These are phyloP conservation scores for Biston betularia DNA, from an alignment of 2,888 invertebrate species.

Conservation along the genomic window DNA sequence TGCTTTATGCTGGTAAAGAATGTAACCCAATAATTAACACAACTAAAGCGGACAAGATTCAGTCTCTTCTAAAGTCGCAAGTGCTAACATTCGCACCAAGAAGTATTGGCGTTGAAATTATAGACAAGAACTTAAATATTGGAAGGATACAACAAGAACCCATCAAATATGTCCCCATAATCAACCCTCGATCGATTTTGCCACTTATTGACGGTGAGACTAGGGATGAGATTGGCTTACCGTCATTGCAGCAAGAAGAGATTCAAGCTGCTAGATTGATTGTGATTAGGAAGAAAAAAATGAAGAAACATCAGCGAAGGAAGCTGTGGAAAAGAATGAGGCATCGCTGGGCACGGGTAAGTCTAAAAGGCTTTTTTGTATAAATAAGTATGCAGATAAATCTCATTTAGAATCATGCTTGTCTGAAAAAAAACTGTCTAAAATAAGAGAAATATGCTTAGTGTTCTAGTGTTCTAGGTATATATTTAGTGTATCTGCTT, in stretches of 20 bases:
- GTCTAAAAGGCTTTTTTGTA: slow-evolving; percentile 26
- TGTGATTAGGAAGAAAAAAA: slow-evolving; percentile 92
- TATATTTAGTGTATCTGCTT: no score
- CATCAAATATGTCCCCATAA: slow-evolving; percentile 72
- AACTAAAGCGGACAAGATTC: slow-evolving; percentile 45
- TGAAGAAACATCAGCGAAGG: slow-evolving; percentile 94
- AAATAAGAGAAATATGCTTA: no score
- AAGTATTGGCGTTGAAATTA: slow-evolving; percentile 69
- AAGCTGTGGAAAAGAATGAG: slow-evolving; percentile 93
- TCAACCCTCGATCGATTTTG: slow-evolving; percentile 76
- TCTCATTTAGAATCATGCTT: no score
- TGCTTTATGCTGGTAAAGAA: slow-evolving; percentile 67
- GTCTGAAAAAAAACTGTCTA: no score
- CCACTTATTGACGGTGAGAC: slow-evolving; percentile 73
- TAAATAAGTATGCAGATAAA: no score
- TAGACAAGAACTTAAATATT: slow-evolving; percentile 56
- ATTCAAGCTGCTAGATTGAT: slow-evolving; percentile 91
- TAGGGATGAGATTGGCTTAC: slow-evolving; percentile 82
- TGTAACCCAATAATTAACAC: slow-evolving; percentile 54
- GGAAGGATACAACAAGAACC: slow-evolving; percentile 69
- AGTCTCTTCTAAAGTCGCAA: slow-evolving; percentile 44
- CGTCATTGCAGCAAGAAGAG: slow-evolving; percentile 78
- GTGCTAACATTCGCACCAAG: slow-evolving; percentile 64
- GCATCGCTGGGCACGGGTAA: slow-evolving; percentile 90
- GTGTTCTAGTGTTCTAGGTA: no score